These are phyloP conservation scores for Halcyon chelicuti DNA, from an alignment of 2,797 vertebrate genomes.

Conservation along the genomic window DNA sequence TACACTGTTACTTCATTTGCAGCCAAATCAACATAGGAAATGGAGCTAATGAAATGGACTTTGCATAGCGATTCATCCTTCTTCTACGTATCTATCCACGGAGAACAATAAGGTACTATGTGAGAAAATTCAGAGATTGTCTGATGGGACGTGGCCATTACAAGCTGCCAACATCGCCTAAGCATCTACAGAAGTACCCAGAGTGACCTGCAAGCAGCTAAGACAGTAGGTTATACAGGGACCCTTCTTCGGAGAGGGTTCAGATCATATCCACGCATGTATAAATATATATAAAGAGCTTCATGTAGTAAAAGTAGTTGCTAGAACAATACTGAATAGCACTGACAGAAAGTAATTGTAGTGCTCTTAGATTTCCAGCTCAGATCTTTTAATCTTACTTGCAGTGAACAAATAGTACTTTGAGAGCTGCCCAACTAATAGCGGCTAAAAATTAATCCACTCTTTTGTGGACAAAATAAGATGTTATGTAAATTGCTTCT, in stretches of 20 bases:
- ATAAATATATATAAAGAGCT: not conserved
- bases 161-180: not conserved
- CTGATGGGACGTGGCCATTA: not conserved
- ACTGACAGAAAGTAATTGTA: not conserved
- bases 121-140: not conserved
- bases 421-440: not conserved
- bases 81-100: not conserved
- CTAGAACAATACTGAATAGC: not conserved
- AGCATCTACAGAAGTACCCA: not conserved
- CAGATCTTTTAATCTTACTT: not conserved
- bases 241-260: not conserved
- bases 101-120: not conserved
- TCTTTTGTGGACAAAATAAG: not conserved
- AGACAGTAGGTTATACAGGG: not conserved
- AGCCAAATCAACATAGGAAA: not conserved
- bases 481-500: not conserved
- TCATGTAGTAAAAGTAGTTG: not conserved
- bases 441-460: not conserved
- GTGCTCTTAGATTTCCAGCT: not conserved
- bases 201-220: not conserved
- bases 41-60: not conserved
- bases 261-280: not conserved
- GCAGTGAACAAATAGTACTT: not conserved
- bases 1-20: not conserved
- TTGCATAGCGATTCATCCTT: not conserved